These are phyloP conservation scores for Dryadula phaetusa DNA, from an alignment of 2,888 invertebrate species.

Conservation along the genomic window DNA sequence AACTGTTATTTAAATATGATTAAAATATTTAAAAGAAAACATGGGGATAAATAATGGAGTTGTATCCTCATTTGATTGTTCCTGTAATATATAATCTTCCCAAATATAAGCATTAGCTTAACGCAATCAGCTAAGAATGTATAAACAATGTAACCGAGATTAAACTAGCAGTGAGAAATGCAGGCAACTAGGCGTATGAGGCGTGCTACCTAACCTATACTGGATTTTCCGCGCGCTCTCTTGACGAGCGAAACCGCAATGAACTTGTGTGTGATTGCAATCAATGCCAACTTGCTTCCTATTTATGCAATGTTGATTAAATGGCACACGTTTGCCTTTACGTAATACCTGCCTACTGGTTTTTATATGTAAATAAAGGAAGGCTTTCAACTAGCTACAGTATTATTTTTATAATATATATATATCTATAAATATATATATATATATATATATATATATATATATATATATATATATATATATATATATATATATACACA, in stretches of 20 bases:
- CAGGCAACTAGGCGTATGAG: constrained; percentile 10
- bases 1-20: too few species aligned
- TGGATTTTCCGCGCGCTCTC: not conserved
- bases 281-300: constrained; percentile 19
- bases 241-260: constrained; percentile 13
- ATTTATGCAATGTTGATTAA: constrained; percentile 27
- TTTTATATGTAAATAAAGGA: not conserved
- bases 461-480: too few species aligned
- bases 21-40: too few species aligned
- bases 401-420: too few species aligned
- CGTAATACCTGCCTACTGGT: not conserved
- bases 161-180: not conserved
- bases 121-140: not conserved
- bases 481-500: too few species aligned
- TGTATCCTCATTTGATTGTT: too few species aligned
- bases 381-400: not conserved
- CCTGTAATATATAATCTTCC: too few species aligned
- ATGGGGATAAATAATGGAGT: too few species aligned
- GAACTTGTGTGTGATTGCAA: constrained; percentile 27
- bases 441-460: too few species aligned
- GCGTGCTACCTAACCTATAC: not conserved
- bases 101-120: not conserved
- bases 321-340: not conserved
- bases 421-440: too few species aligned
- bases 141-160: not conserved